These are phyloP conservation scores for Prolemur simus DNA, from an alignment of 2,113 vertebrate species.

Conservation along the genomic window DNA sequence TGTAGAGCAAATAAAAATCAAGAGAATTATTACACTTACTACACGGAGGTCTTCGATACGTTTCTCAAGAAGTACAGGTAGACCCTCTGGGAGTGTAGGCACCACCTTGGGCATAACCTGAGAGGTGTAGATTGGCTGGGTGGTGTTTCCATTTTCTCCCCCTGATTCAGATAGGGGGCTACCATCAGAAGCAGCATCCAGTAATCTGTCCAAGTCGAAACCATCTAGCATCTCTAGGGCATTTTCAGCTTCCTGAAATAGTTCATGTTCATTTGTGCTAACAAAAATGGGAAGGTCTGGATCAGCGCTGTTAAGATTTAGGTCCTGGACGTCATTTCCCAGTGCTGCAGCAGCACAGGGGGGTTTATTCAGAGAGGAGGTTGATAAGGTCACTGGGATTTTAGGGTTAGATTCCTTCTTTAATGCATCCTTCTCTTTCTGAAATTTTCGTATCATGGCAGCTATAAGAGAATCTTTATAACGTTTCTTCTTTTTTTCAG, in stretches of 20 bases:
- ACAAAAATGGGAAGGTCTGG: constrained; percentile 95
- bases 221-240: constrained; percentile 94
- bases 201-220: constrained; percentile 93
- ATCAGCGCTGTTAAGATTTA: constrained; percentile 86
- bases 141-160: constrained; percentile 90
- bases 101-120: constrained; percentile 86
- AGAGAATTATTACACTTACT: constrained; percentile 85
- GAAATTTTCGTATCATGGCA: constrained; percentile 97
- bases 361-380: constrained; percentile 82
- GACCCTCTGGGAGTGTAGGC: constrained; percentile 91
- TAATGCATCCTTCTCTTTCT: constrained; percentile 95
- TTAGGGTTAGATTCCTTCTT: constrained; percentile 85
- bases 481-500: constrained; percentile 98
- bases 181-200: constrained; percentile 93
- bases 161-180: constrained; percentile 88
- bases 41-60: constrained; percentile 96
- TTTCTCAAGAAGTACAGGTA: constrained; percentile 91
- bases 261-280: constrained; percentile 92
- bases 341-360: constrained; percentile 51
- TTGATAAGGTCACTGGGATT: constrained; percentile 76
- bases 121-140: constrained; percentile 80
- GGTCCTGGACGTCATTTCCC: constrained; percentile 84
- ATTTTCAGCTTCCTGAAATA: constrained; percentile 91
- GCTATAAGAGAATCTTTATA: constrained; percentile 96
- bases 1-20: background rate